phyloP scores from a whole-genome alignment of 2,888 invertebrate genomes.

The Spatulosminthurus flaviceps region DNA sequence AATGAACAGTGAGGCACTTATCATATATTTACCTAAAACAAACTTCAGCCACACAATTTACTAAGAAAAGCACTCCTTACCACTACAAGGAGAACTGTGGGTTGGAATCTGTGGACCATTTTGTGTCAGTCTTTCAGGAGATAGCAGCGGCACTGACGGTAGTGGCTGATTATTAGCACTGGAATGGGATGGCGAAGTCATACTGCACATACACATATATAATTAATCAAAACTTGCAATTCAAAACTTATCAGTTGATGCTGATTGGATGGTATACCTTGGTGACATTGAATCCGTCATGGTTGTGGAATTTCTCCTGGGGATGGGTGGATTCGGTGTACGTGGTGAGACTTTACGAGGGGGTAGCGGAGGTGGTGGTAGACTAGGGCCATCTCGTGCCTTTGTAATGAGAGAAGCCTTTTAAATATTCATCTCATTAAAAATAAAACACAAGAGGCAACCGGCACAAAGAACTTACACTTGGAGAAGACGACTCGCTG shows the following conservation, averaged over 20 bases:
- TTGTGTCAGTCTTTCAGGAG: conserved; percentile 57
- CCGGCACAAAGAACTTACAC: conserved; percentile 52
- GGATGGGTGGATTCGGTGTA: conserved; percentile 56
- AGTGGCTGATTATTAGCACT: conserved; percentile 7
- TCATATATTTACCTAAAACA: not conserved
- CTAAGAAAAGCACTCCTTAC: not conserved
- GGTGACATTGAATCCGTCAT: conserved; percentile 31
- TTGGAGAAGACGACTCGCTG: conserved; percentile 70
- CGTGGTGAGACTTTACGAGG: conserved; percentile 57
- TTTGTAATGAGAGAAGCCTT: no score
- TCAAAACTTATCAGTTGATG: not conserved
- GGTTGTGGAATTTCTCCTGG: conserved; percentile 54
- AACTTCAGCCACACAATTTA: not conserved
- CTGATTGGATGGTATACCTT: no score
- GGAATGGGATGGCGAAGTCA: conserved; percentile 20
- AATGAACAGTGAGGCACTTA: not conserved
- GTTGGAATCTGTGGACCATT: conserved; percentile 53
- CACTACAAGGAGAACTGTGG: not conserved
- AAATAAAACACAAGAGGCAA: no score
- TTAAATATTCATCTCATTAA: no score
- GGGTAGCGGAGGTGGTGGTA: conserved; percentile 61
- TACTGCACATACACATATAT: no score
- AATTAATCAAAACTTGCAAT: not conserved
- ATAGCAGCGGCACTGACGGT: not conserved
- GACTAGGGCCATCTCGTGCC: conserved; percentile 51